A percentile compares a stretch with the other conserved stretches of the same genome.
Evolutionary conservation across 1,140 invertebrate genomes (phyloP).

Genomic region (Tyrophagus putrescentiae): DNA sequence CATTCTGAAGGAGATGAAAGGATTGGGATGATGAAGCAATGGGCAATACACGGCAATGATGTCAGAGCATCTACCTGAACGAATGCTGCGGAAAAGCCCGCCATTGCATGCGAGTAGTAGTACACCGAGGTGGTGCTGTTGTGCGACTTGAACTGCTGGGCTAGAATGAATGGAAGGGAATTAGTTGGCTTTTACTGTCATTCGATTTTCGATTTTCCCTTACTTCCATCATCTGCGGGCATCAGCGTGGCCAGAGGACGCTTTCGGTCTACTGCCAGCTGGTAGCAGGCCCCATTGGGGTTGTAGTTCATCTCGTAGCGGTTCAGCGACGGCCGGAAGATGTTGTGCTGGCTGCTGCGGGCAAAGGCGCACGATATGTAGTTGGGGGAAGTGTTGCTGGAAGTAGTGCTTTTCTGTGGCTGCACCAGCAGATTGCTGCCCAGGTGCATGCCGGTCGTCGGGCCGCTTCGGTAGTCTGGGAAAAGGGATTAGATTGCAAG

Average conservation of each 20-base stretch:
- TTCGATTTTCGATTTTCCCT: not conserved
- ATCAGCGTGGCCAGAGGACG: not conserved
- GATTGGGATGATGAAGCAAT: too few relatives aligned
- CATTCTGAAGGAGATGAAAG: slow-evolving; percentile 20
- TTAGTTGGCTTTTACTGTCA: too few relatives aligned
- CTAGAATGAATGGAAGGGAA: not conserved
- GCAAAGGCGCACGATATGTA: not conserved
- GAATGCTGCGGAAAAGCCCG: slow-evolving; percentile 14
- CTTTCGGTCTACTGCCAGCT: not conserved
- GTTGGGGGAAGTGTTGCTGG: not conserved
- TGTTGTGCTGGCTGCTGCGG: not conserved
- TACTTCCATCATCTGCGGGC: not conserved
- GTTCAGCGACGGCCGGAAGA: not conserved
- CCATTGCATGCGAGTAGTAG: slow-evolving; percentile 17
- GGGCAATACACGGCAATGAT: not conserved
- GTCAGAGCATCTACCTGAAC: not conserved
- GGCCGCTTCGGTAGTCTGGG: not conserved
- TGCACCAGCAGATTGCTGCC: not conserved
- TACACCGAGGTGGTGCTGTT: not conserved
- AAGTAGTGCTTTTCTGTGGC: too few relatives aligned
- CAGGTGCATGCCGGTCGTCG: not conserved
- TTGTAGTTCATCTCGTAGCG: not conserved
- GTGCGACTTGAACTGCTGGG: not conserved
- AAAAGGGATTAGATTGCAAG: not conserved
- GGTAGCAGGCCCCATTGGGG: not conserved